These are phyloP conservation scores for Scaptomyza hsui DNA, from an alignment of 1,140 invertebrate genomes.

Conservation along the genomic window DNA sequence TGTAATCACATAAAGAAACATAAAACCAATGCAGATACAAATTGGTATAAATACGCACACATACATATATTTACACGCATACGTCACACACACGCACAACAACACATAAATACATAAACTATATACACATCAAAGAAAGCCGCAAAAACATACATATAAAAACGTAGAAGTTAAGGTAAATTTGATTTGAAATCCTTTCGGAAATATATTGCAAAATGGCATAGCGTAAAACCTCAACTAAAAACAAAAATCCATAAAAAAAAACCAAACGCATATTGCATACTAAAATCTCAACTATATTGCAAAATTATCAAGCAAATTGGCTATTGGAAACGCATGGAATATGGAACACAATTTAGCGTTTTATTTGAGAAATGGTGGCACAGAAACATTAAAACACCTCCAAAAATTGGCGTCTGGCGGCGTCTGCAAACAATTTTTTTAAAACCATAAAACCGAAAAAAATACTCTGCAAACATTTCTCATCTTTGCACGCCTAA, in stretches of 20 bases:
- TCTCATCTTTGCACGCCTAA: slow-evolving; percentile 64
- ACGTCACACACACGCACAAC: slow-evolving; percentile 41
- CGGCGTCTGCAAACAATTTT: slow-evolving; percentile 51
- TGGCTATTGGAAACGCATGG: slow-evolving; percentile 75
- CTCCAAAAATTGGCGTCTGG: slow-evolving; percentile 56
- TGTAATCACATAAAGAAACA: slow-evolving; percentile 20
- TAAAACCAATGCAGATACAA: slow-evolving; percentile 56
- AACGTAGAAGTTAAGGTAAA: slow-evolving; percentile 53
- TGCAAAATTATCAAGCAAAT: slow-evolving; percentile 48
- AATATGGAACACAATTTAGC: slow-evolving; percentile 59
- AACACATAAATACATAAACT: slow-evolving; percentile 34
- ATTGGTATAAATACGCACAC: slow-evolving; percentile 57
- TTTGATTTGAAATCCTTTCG: slow-evolving; percentile 38
- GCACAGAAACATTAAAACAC: slow-evolving; percentile 44
- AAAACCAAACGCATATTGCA: slow-evolving; percentile 56
- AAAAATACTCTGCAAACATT: slow-evolving; percentile 30
- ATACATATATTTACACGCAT: slow-evolving; percentile 32
- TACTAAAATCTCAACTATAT: slow-evolving; percentile 48
- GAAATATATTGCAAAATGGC: slow-evolving; percentile 43
- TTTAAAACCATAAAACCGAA: slow-evolving; percentile 34
- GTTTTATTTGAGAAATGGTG: slow-evolving; percentile 32
- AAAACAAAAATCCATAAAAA: slow-evolving; percentile 33
- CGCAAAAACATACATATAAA: slow-evolving; percentile 36
- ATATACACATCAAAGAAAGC: slow-evolving; percentile 30
- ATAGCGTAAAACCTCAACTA: slow-evolving; percentile 58